phyloP scores from a whole-genome alignment of 2,113 vertebrate genomes.

The Platysternon megacephalum region DNA sequence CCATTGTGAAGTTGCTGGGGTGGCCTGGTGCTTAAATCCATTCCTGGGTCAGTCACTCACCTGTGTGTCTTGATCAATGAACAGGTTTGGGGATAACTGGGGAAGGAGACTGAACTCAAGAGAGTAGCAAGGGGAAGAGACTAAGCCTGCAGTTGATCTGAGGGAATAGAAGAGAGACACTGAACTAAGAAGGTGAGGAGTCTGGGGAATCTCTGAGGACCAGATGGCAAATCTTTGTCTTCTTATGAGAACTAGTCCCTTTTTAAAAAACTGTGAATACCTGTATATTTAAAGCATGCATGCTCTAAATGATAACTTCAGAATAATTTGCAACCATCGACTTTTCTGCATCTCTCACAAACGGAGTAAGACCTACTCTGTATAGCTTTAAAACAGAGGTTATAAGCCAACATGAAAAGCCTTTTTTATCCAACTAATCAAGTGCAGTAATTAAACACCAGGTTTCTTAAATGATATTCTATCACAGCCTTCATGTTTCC shows the following conservation, averaged over 20 bases:
- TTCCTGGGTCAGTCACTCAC: background rate
- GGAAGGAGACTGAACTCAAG: background rate
- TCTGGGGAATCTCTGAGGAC: background rate
- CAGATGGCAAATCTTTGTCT: background rate
- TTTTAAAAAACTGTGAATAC: background rate
- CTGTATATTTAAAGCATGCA: background rate
- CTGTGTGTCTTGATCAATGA: background rate
- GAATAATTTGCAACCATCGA: background rate
- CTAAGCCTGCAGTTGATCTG: background rate
- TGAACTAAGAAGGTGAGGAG: background rate
- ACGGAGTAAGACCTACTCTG: background rate
- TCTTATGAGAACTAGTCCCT: background rate
- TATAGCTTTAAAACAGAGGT: slow-evolving; percentile 55
- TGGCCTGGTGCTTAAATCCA: background rate
- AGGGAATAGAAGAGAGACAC: background rate
- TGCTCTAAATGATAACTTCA: background rate
- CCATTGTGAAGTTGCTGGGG: background rate
- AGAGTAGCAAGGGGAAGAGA: background rate
- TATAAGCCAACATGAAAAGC: slow-evolving; percentile 55
- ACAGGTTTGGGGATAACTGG: background rate
- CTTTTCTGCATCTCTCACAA: slow-evolving; percentile 4
- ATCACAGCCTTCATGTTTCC: slow-evolving; percentile 81
- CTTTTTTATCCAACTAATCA: slow-evolving; percentile 75
- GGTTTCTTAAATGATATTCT: slow-evolving; percentile 77
- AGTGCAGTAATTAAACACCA: slow-evolving; percentile 75